phyloP scores from a whole-genome alignment of 2,888 invertebrate species.

The Thera obeliscata region DNA sequence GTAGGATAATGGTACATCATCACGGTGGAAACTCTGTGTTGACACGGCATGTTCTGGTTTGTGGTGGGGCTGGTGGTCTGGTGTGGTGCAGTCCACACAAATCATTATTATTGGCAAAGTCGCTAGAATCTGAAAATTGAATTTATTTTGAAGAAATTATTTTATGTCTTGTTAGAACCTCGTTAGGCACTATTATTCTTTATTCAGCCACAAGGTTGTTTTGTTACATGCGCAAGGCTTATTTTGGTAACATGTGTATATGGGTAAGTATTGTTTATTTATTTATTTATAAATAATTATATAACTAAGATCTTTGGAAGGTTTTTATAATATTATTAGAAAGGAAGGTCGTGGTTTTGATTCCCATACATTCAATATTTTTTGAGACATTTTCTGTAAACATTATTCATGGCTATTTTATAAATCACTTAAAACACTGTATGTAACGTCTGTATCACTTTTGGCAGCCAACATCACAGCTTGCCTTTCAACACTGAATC shows the following conservation, averaged over 20 bases:
- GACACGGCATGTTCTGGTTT: slow-evolving; percentile 45
- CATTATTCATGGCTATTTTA: background rate
- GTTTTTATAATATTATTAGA: background rate
- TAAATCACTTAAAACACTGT: background rate
- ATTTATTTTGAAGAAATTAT: too few relatives aligned
- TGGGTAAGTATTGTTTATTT: background rate
- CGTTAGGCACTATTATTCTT: too few relatives aligned
- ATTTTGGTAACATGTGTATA: background rate
- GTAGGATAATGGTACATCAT: slow-evolving; percentile 51
- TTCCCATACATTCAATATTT: background rate
- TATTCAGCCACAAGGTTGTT: too few relatives aligned
- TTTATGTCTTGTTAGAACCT: too few relatives aligned
- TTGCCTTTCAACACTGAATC: background rate
- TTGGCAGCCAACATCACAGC: background rate
- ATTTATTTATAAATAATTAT: too few relatives aligned
- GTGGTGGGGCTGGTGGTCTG: slow-evolving; percentile 27
- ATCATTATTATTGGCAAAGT: slow-evolving; percentile 39
- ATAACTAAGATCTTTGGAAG: background rate
- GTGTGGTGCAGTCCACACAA: slow-evolving; percentile 30
- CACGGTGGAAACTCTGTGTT: slow-evolving; percentile 47
- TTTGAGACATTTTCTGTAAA: background rate
- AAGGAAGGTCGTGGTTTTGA: background rate
- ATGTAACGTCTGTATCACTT: background rate
- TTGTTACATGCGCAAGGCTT: background rate
- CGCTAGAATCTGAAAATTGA: slow-evolving; percentile 44